Evolutionary conservation across 2,888 invertebrate species (phyloP).

Genomic region (Dynastes tityus): DNA sequence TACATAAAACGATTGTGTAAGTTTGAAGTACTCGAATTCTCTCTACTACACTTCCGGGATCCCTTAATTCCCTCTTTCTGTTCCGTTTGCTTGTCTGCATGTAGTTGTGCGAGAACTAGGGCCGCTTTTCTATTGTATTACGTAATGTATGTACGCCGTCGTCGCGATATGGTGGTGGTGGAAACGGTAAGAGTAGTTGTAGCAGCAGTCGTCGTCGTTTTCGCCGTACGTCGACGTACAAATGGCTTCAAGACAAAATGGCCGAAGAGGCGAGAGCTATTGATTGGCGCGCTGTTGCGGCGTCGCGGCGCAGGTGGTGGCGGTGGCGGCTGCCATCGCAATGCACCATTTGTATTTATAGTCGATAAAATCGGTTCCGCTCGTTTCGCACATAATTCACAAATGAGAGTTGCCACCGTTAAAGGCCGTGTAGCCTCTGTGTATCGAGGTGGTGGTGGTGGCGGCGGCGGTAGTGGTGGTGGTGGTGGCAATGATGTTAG

Average conservation of each 20-base stretch:
- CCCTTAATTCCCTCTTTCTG: conserved; percentile 3
- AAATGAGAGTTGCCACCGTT: conserved; percentile 24
- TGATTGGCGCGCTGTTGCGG: conserved; percentile 68
- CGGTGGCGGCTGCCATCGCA: conserved; percentile 65
- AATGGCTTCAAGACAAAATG: conserved; percentile 70
- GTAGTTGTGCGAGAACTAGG: background rate
- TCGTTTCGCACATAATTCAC: conserved; percentile 58
- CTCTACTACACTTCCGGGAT: conserved; percentile 27
- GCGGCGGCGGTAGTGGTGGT: background rate
- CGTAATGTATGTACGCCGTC: background rate
- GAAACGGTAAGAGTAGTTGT: background rate
- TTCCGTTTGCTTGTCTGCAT: background rate
- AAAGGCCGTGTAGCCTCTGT: background rate
- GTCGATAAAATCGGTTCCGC: conserved; percentile 69
- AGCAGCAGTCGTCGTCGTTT: conserved; percentile 53
- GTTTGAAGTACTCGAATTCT: conserved; percentile 5
- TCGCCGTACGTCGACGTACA: conserved; percentile 54
- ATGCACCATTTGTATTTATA: conserved; percentile 70
- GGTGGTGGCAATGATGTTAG: background rate
- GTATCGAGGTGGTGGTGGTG: background rate
- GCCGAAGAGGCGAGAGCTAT: conserved; percentile 69
- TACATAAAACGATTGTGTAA: conserved; percentile 11
- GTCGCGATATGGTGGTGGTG: conserved; percentile 2
- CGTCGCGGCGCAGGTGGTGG: conserved; percentile 68
- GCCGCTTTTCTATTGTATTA: conserved; percentile 5